phyloP scores from a whole-genome alignment of 2,888 invertebrate genomes.

The Poecilus cupreus region DNA sequence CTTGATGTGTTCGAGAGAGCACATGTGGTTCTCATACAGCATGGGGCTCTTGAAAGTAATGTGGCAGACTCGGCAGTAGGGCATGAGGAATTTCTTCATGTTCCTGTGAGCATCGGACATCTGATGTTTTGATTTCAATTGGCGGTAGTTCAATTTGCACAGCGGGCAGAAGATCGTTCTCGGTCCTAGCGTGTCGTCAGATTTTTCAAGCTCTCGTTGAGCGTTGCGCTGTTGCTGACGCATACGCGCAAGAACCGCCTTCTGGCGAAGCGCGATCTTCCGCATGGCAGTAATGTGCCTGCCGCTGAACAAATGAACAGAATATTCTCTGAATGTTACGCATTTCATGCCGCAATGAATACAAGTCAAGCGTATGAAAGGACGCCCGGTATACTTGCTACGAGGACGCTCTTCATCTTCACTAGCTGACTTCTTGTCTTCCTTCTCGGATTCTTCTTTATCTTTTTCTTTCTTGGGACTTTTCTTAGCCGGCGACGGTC shows the following conservation, averaged over 20 bases:
- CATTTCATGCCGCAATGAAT: conserved; percentile 86
- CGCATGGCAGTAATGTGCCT: conserved; percentile 85
- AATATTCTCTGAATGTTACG: conserved; percentile 85
- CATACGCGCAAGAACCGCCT: conserved; percentile 84
- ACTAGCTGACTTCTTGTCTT: conserved; percentile 66
- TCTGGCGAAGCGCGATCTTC: conserved; percentile 83
- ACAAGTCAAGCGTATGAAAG: conserved; percentile 83
- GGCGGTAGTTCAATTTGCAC: conserved; percentile 72
- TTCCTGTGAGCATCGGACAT: conserved; percentile 87
- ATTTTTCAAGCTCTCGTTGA: conserved; percentile 86
- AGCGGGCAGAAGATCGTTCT: conserved; percentile 71
- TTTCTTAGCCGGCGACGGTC: conserved; percentile 67
- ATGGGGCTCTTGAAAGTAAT: conserved; percentile 88
- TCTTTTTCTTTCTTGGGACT: conserved; percentile 72
- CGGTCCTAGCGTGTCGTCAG: conserved; percentile 76
- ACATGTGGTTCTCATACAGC: conserved; percentile 89
- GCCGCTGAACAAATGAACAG: conserved; percentile 82
- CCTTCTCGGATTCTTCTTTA: conserved; percentile 71
- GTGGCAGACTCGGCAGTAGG: conserved; percentile 86
- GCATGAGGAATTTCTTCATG: conserved; percentile 90
- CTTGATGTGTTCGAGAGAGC: conserved; percentile 87
- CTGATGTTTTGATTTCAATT: conserved; percentile 83
- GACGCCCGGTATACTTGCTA: conserved; percentile 70
- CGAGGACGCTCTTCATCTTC: conserved; percentile 69
- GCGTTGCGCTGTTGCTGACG: conserved; percentile 86